phyloP scores from a whole-genome alignment of 2,888 invertebrate genomes.

The Lamellibrachia columna region DNA sequence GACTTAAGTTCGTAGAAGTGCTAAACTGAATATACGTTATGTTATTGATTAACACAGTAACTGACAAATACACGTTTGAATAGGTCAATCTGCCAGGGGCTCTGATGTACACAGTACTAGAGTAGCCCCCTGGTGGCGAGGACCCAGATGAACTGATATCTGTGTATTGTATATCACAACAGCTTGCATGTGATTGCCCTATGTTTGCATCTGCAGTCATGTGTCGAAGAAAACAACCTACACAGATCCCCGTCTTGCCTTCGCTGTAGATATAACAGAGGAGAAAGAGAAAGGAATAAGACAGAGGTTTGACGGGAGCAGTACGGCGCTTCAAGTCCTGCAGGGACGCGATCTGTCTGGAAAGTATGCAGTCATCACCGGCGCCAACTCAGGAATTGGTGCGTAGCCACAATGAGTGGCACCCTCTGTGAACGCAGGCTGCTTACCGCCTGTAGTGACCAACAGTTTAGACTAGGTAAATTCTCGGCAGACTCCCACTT shows the following conservation, averaged over 20 bases:
- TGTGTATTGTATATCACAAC: not conserved
- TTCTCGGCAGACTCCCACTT: too few relatives aligned
- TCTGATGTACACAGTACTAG: too few relatives aligned
- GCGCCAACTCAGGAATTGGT: slow-evolving; percentile 91
- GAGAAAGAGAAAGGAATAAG: slow-evolving; percentile 41
- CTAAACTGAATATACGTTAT: too few relatives aligned
- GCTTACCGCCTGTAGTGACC: not conserved
- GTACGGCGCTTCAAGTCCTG: slow-evolving; percentile 83
- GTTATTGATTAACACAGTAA: too few relatives aligned
- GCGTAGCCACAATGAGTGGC: not conserved
- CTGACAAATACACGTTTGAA: too few relatives aligned
- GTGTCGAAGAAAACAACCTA: slow-evolving; percentile 83
- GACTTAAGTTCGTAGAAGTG: too few relatives aligned
- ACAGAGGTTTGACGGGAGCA: slow-evolving; percentile 83
- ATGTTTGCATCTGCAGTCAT: slow-evolving; percentile 66
- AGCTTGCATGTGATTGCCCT: not conserved
- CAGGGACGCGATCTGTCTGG: slow-evolving; percentile 88
- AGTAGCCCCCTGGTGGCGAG: too few relatives aligned
- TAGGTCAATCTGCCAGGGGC: too few relatives aligned
- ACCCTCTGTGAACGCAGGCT: not conserved
- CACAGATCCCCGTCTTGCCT: slow-evolving; percentile 91
- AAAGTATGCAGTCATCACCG: slow-evolving; percentile 87
- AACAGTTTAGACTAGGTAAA: not conserved
- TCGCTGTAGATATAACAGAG: slow-evolving; percentile 64
- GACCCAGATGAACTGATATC: not conserved